A percentile compares a stretch with the other conserved stretches of the same genome.
These are phyloP conservation scores for Aporophyla lueneburgensis DNA, from an alignment of 2,888 invertebrate genomes.

Conservation along the genomic window DNA sequence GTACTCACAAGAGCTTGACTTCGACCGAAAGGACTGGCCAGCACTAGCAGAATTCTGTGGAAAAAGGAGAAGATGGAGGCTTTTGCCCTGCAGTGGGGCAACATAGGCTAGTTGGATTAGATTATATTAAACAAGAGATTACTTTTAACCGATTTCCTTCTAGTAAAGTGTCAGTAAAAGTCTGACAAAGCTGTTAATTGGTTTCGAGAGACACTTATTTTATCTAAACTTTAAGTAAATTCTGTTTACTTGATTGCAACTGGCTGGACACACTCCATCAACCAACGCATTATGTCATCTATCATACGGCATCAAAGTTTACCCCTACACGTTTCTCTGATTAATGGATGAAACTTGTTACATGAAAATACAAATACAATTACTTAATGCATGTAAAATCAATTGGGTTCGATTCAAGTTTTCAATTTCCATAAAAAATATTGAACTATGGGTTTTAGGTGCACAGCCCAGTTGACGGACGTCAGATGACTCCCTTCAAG, in stretches of 20 bases:
- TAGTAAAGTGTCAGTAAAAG: not conserved
- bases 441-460: no score
- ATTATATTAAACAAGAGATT: not conserved
- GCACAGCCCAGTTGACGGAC: no score
- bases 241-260: not conserved
- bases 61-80: no score
- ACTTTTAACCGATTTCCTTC: not conserved
- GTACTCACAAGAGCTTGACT: not conserved
- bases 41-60: no score
- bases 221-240: not conserved
- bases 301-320: slow-evolving; percentile 37
- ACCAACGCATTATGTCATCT: slow-evolving; percentile 9
- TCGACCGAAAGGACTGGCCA: no score
- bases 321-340: slow-evolving; percentile 27
- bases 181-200: not conserved
- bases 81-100: no score
- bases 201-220: not conserved
- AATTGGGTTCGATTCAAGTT: no score
- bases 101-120: no score
- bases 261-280: not conserved
- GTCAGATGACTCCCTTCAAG: no score
- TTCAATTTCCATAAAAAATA: no score
- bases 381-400: no score
- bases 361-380: not conserved
- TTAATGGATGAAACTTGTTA: slow-evolving; percentile 1